These are phyloP conservation scores for Drosophila mettleri DNA, from an alignment of 2,888 invertebrate genomes.

Conservation along the genomic window DNA sequence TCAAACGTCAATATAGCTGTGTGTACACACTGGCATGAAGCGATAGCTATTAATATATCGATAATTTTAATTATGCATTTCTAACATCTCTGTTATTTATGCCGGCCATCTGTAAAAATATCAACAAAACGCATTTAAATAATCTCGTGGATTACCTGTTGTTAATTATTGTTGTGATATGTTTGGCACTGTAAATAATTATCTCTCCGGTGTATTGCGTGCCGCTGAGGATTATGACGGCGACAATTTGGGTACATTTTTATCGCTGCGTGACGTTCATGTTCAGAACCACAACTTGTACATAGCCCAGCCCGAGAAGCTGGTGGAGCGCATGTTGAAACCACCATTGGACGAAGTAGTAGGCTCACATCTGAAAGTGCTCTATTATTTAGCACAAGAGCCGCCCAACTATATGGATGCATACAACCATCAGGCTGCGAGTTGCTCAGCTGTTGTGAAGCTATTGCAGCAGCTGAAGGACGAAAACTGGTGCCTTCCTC, in stretches of 20 bases:
- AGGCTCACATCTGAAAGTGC: constrained; percentile 90
- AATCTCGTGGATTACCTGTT: background rate
- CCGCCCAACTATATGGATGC: constrained; percentile 88
- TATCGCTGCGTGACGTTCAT: constrained; percentile 90
- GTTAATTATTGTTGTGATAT: constrained; percentile 21
- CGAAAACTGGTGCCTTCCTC: constrained; percentile 98
- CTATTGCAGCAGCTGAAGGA: constrained; percentile 95
- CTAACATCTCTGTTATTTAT: constrained; percentile 1
- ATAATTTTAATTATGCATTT: background rate
- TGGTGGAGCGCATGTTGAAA: constrained; percentile 89
- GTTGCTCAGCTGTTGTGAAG: constrained; percentile 92
- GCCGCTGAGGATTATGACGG: constrained; percentile 88
- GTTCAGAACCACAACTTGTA: constrained; percentile 89
- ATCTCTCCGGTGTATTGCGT: constrained; percentile 86
- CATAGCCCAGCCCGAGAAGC: constrained; percentile 89
- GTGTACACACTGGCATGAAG: constrained; percentile 30
- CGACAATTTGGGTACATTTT: constrained; percentile 86
- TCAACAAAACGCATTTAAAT: constrained; percentile 9
- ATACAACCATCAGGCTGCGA: constrained; percentile 91
- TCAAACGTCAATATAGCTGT: background rate
- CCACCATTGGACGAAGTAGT: constrained; percentile 92
- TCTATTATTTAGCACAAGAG: constrained; percentile 85
- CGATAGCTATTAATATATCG: constrained; percentile 5
- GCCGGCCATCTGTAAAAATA: constrained; percentile 14
- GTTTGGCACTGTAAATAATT: constrained; percentile 82